phyloP scores from a whole-genome alignment of 2,888 invertebrate species.

The Volucella inanis region DNA sequence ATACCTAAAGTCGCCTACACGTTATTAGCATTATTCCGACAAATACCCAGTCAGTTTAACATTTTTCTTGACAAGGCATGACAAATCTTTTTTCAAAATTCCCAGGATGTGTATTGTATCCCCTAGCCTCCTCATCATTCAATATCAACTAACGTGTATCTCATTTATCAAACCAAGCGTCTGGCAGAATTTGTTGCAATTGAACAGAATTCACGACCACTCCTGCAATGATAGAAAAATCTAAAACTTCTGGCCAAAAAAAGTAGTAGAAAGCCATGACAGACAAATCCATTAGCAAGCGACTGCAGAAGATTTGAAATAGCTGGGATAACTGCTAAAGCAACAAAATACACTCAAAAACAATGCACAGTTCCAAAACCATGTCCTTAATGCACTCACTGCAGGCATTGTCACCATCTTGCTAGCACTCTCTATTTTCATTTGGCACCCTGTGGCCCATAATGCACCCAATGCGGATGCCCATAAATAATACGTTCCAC shows the following conservation, averaged over 20 bases:
- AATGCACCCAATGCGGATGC: conserved; percentile 68
- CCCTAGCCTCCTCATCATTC: no score
- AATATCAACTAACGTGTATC: no score
- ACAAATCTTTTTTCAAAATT: no score
- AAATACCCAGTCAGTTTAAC: no score
- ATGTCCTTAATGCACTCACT: conserved; percentile 71
- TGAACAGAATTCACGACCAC: not conserved
- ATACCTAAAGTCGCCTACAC: no score
- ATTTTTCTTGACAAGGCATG: no score
- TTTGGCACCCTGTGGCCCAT: conserved; percentile 62
- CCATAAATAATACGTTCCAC: conserved; percentile 66
- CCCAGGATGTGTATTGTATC: no score
- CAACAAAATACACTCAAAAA: conserved; percentile 47
- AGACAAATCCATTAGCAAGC: conserved; percentile 58
- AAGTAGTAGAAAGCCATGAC: conserved; percentile 2
- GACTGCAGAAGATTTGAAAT: conserved; percentile 27
- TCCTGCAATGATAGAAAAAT: not conserved
- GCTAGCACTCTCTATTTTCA: conserved; percentile 29
- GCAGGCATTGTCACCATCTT: conserved; percentile 66
- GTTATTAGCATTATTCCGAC: no score
- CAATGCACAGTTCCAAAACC: conserved; percentile 53
- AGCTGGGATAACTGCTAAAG: conserved; percentile 41
- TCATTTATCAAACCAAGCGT: conserved; percentile 1
- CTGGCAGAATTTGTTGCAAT: not conserved
- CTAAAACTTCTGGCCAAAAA: conserved; percentile 23